Evolutionary conservation across 1,140 invertebrate species (phyloP).

Genomic region (Oscheius sp.): DNA sequence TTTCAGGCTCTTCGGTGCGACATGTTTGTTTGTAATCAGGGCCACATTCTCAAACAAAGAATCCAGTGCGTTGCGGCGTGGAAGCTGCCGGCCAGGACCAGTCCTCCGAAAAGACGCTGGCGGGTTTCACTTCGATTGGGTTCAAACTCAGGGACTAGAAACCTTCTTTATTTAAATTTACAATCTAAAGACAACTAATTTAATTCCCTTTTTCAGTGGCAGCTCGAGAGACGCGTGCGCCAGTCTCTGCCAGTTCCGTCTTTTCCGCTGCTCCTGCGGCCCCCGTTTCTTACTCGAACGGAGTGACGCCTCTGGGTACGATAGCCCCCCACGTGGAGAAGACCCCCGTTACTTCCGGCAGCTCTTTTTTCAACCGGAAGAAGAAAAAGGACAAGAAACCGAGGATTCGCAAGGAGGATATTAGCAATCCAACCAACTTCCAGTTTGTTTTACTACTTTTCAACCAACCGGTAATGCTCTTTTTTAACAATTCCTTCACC

Average conservation of each 20-base stretch:
- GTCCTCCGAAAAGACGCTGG: neutral
- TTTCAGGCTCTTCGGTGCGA: too few species aligned
- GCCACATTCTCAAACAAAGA: slow-evolving; percentile 12
- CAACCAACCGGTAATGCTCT: too few species aligned
- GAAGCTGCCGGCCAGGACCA: slow-evolving; percentile 3
- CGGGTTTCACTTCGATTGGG: too few species aligned
- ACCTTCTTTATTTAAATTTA: too few species aligned
- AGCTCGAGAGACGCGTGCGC: neutral
- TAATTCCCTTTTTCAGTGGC: neutral
- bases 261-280: neutral
- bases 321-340: neutral
- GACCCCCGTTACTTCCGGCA: neutral
- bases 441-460: slow-evolving; percentile 39
- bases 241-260: neutral
- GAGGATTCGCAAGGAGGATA: slow-evolving; percentile 47
- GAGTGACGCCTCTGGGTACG: neutral
- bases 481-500: neutral
- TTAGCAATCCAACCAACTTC: slow-evolving; percentile 46
- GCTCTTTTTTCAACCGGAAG: slow-evolving; percentile 9
- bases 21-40: slow-evolving; percentile 10
- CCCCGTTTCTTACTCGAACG: neutral
- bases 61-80: neutral
- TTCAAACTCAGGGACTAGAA: too few species aligned
- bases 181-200: too few species aligned
- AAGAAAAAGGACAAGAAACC: slow-evolving; percentile 47